Conservation (phyloP, 2,797 vertebrate species). For the Tokudaia tokunoshimensis region DNA sequence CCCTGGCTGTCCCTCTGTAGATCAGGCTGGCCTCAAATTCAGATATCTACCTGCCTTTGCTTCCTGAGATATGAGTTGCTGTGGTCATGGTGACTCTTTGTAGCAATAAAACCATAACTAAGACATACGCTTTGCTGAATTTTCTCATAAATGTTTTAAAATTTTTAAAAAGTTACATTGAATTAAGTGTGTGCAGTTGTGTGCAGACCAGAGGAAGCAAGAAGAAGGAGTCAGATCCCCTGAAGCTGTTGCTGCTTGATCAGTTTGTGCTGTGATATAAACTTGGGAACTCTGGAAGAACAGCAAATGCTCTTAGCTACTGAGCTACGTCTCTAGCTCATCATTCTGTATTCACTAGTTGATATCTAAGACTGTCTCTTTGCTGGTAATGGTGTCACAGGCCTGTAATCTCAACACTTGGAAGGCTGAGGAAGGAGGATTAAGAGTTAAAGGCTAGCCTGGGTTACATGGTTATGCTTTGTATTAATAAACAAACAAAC, state of each 20-base stretch:
- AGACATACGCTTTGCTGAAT: slow-evolving; percentile 22
- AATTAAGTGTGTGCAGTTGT: neutral
- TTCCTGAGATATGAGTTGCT: neutral
- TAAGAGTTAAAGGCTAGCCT: neutral
- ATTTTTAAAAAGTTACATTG: neutral
- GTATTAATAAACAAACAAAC: no score
- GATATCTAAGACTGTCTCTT: neutral
- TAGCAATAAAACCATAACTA: neutral
- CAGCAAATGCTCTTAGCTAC: neutral
- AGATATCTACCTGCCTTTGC: neutral
- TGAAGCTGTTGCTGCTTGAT: neutral
- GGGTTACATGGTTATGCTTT: neutral
- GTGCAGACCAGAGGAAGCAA: neutral
- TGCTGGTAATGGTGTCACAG: neutral
- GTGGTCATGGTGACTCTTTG: neutral
- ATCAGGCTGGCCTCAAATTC: neutral
- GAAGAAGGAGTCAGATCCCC: neutral
- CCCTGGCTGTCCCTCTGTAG: neutral
- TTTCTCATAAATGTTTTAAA: neutral
- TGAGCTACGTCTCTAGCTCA: neutral
- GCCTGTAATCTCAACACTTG: neutral
- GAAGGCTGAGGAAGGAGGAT: neutral
- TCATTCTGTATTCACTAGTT: neutral
- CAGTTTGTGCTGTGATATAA: neutral
- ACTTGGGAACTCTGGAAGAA: neutral